Evolutionary conservation across 1,140 invertebrate genomes (phyloP).

Genomic region (Tenebrio molitor): DNA sequence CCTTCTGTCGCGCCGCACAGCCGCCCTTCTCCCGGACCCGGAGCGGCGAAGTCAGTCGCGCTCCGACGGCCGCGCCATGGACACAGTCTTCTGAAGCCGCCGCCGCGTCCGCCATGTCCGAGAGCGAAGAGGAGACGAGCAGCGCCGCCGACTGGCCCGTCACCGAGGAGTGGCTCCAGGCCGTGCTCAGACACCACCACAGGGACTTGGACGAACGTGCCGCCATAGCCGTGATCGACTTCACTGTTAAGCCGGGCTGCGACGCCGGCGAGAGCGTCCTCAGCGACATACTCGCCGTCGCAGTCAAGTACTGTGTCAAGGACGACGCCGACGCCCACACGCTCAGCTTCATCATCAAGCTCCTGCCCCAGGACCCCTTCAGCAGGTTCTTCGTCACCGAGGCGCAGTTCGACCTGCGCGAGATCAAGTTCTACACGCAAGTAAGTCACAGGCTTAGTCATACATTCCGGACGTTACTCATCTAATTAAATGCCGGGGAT

Average conservation of each 20-base stretch:
- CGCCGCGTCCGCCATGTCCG: constrained; percentile 66
- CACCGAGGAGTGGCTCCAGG: constrained; percentile 73
- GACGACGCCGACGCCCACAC: constrained; percentile 59
- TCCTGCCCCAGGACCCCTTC: constrained; percentile 81
- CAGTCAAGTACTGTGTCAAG: constrained; percentile 68
- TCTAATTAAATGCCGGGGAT: too few relatives aligned
- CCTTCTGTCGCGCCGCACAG: constrained; percentile 13
- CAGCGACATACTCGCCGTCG: constrained; percentile 74
- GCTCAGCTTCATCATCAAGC: constrained; percentile 79
- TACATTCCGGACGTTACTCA: too few relatives aligned
- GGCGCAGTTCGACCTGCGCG: constrained; percentile 84
- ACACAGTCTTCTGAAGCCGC: background rate
- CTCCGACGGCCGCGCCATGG: background rate
- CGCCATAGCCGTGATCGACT: constrained; percentile 68
- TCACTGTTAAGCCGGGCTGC: constrained; percentile 70
- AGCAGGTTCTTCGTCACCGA: constrained; percentile 83
- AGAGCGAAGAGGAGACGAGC: constrained; percentile 69
- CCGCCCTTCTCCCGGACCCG: background rate
- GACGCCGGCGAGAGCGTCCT: constrained; percentile 73
- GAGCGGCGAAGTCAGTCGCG: background rate
- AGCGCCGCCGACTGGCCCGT: constrained; percentile 70
- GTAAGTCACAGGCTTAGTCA: too few relatives aligned
- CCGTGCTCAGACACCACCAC: constrained; percentile 71
- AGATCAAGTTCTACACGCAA: constrained; percentile 87
- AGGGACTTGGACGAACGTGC: constrained; percentile 61